Evolutionary conservation across 53 echinoderm and acorn worm genomes (phyloP), one percentile per base, ranked within the genome.

Genomic region (Actinopyga echinites): DNA sequence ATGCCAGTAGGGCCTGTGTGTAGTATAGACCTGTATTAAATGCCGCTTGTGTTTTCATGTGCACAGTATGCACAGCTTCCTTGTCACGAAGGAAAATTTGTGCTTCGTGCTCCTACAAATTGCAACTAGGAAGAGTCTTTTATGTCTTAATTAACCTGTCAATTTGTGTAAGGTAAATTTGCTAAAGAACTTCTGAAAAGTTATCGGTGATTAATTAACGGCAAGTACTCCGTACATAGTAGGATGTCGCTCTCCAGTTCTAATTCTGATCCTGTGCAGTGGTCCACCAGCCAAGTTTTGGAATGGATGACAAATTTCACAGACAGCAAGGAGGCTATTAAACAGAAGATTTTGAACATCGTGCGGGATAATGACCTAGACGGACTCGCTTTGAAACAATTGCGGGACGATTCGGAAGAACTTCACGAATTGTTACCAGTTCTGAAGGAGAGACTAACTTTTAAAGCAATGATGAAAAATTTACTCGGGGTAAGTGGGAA

Each of bases 391-490:
- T 55, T 93, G 37, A 90, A 79, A 59, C 93, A 93, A 63, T 88
- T 93, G 55, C 79, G 83, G 35, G 90, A 77, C 8, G 93, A 93
- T 44, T 87, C 86, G 31, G 93, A 93, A 15, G 93, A 93, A 80
- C 85, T 93, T n/a, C 93, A 90, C 36, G 84, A 74, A 1, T 69
- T 93, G 42, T 85, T 93, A n/a, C 93, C 93, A 20, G 84, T 87
- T 6, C 93, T 93, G 24, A 93, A 93, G 67, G 93, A 93, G 28
- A 80, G 93, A 56, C 87, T 93, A 0, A 90, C 93, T 7, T 93
- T 93, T 26, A 93, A 87, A 79, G 87, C 87, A 15, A 87, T 93
- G 90, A 90, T 93, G 55, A 67, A 87, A 66, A 75, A 68, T 17
- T 60, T 93, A 26, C 90, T 90, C 74, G 90, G 87, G 89, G 93